Percentiles rank a stretch among this genome's conserved stretches.
Conservation (phyloP, 2,797 vertebrate species). For the Cygnus olor region DNA sequence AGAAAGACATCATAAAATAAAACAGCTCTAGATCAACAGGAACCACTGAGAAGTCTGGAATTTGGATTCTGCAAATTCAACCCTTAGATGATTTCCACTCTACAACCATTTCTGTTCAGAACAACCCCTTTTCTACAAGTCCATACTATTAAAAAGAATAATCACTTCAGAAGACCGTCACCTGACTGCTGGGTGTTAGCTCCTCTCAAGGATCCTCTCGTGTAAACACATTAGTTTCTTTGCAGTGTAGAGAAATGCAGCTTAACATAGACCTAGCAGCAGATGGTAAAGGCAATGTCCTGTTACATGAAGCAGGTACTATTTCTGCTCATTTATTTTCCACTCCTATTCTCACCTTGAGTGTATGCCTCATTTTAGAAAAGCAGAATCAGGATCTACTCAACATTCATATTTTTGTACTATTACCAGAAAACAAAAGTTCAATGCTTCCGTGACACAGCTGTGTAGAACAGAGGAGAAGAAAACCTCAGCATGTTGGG, state of each 20-base stretch:
- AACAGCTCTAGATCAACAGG: not conserved
- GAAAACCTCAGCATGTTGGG: not conserved
- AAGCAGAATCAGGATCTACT: not conserved
- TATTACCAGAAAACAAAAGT: not conserved
- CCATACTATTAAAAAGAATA: not conserved
- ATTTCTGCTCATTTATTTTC: not conserved
- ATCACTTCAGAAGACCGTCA: not conserved
- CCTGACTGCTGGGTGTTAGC: not conserved
- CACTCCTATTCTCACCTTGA: not conserved
- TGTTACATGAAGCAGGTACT: not conserved
- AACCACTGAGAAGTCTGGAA: not conserved
- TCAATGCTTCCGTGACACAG: not conserved
- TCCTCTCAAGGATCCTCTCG: not conserved
- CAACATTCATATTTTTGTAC: not conserved
- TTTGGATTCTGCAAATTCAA: not conserved
- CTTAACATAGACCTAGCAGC: not conserved
- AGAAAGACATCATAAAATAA: not conserved
- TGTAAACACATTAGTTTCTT: not conserved
- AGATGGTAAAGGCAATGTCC: not conserved
- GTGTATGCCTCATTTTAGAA: not conserved
- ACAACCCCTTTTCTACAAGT: not conserved
- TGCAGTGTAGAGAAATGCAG: not conserved
- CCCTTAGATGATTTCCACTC: not conserved
- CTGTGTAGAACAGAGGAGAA: not conserved
- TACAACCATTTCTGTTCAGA: not conserved